Evolutionary conservation across 2,797 vertebrate genomes (phyloP), one percentile per base, ranked within the genome.

Genomic region (Sebastes vulpes): DNA sequence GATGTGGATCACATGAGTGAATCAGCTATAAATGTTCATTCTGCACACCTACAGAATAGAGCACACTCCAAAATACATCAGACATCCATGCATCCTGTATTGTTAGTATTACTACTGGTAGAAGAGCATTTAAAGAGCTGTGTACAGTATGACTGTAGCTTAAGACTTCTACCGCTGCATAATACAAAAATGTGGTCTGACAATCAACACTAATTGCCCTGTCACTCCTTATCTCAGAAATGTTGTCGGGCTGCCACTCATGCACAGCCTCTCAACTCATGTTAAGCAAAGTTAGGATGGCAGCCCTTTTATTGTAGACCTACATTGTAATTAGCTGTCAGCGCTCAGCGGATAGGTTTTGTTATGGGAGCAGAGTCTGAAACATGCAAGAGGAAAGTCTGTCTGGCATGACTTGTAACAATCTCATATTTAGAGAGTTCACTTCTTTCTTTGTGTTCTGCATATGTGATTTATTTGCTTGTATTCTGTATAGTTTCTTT

Each of bases 251-350:
- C 87, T 94, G 92, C 77, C 89, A 91, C 67, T 92, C 91, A 86
- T 42, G 35, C 66, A 46, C 69, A 57, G 72, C 31, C 67, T 83
- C 65, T 89, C 83, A 58, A 68, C 50, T 82, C 23, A 50, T 79
- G 71, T 84, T 82, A 66, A 82, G 77, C 60, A 83, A 89, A 90
- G 67, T 88, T 84, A 85, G 81, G 80, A 91, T 83, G 78, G 83
- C 87, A 88, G 91, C 54, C 78, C 63, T 89, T 90, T 84, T 82
- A 79, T 86, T 92, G 75, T 56, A 80, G 80, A 63, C 73, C 59
- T 57, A 74, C 77, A 67, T 76, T 88, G 83, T 91, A 93, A 95
- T 93, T 93, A 93, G 72, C 91, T 92, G 91, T 92, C 90, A 90
- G 10, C 2, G 25, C 65, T 67, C 65, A 28, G 73, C 23, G 11